Base-by-base conservation (phyloP, 2,888 invertebrate genomes). In the Papilio demoleus region DNA sequence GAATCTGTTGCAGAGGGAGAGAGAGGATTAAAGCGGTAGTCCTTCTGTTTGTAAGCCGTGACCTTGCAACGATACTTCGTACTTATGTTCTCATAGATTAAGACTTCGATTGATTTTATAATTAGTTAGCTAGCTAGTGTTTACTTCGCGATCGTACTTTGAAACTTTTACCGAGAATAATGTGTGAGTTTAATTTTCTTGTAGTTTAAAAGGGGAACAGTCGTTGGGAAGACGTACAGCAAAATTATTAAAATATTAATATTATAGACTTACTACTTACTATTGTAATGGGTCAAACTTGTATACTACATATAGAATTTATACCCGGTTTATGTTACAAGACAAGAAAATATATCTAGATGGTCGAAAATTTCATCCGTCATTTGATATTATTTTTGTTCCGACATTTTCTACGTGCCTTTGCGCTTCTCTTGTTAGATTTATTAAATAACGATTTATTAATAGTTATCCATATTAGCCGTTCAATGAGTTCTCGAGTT, bases 21-120 rank as follows among this genome's bases (percentile, higher is more conserved):
- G 47, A 71, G 72, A 74, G 78, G 80, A 83, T 83, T 81, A 82
- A 77, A 77, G 67, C 74, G 76, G 78, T 78, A 81, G 79, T 73
- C 79, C 74, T 76, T 72, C 79, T 84, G 85, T 87, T 83, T 84
- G 83, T 75, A 68, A 72, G 73, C 73, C 85, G 85, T 85, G 84
- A 81, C 82, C 81, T 83, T 82, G 78, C 85, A 85, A 79, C 17
- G 40, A 31, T 40, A 42, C 47, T 31, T 68, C 38, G 59, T 40
- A 64, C 64, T 65, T 68, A 69, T 36, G 60, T 60, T 53, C 17
- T 19, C 3, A 4, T 34, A 38, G 56, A 42, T 62, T 56, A 22
- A 34, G 47, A 59, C 14, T 27, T 14, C 36, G 40, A 58, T 63
- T 63, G 56, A 40, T 67, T 45, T 56, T 67, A 36, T 62, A 56